A percentile compares a stretch with the other conserved stretches of the same genome.
These are phyloP conservation scores for Tetragonisca angustula DNA, from an alignment of 2,888 invertebrate genomes.

Conservation along the genomic window DNA sequence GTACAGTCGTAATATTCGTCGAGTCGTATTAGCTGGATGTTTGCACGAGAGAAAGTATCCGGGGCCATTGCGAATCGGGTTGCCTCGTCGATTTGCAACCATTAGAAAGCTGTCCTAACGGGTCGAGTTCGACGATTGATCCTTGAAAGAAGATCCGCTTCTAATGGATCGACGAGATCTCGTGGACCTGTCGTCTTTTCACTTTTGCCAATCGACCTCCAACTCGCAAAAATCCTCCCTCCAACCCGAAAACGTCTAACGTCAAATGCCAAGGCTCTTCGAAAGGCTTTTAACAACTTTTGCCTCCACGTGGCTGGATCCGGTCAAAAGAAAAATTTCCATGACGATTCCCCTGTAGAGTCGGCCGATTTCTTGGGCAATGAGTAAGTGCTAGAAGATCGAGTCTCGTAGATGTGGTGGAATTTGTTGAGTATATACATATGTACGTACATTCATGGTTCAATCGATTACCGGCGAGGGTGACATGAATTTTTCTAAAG, in stretches of 20 bases:
- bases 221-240: slow-evolving; percentile 9
- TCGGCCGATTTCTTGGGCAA: slow-evolving; percentile 4
- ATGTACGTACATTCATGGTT: background rate
- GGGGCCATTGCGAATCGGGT: slow-evolving; percentile 37
- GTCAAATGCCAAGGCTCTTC: slow-evolving; percentile 67
- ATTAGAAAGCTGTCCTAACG: slow-evolving; percentile 50
- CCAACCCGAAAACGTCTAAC: slow-evolving; percentile 50
- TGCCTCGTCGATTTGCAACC: background rate
- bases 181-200: no score
- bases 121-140: slow-evolving; percentile 22
- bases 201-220: background rate
- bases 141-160: slow-evolving; percentile 1
- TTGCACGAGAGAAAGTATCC: slow-evolving; percentile 61
- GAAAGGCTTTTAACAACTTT: slow-evolving; percentile 47
- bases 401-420: background rate
- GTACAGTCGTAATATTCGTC: background rate
- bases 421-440: background rate
- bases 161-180: background rate
- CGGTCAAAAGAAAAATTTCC: slow-evolving; percentile 18
- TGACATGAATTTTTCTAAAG: background rate
- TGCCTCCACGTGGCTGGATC: background rate
- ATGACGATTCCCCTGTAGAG: slow-evolving; percentile 2
- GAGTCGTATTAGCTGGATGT: slow-evolving; percentile 28
- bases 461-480: background rate
- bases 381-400: background rate